A percentile compares a stretch with the other conserved stretches of the same genome.
Conservation (phyloP, 2,113 vertebrate species). For the Notechis scutatus region DNA sequence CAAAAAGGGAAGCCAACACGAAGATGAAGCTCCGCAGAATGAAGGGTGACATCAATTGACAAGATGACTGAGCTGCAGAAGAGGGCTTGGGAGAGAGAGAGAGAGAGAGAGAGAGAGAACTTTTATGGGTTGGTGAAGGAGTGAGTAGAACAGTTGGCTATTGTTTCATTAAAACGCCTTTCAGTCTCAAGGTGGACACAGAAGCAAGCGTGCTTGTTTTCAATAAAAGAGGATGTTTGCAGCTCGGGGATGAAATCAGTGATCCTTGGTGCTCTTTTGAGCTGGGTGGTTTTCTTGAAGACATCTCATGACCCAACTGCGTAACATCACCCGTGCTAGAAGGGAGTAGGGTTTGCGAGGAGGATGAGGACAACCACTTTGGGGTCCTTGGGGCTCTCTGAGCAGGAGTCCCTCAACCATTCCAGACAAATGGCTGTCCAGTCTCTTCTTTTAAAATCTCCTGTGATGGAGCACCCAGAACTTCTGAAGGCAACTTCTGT, state of each 20-base stretch:
- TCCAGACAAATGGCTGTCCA: not conserved
- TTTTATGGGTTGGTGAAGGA: not conserved
- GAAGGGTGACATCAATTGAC: not conserved
- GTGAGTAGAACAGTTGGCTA: not conserved
- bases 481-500: not conserved
- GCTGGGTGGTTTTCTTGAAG: no score
- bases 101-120: not conserved
- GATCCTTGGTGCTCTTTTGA: no score
- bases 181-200: not conserved
- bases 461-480: not conserved
- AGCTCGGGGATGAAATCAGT: no score
- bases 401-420: not conserved
- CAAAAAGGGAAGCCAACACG: not conserved
- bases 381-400: no score
- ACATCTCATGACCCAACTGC: no score
- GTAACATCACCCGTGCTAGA: no score
- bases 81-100: not conserved
- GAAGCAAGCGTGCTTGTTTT: not conserved
- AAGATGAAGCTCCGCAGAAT: not conserved
- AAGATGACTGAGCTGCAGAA: not conserved
- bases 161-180: not conserved
- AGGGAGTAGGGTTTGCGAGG: no score
- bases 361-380: no score
- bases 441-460: not conserved
- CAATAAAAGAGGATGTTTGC: no score